Evolutionary conservation across 2,113 vertebrate genomes (phyloP), one percentile per base, ranked within the genome.

Genomic region (Eira barbara): DNA sequence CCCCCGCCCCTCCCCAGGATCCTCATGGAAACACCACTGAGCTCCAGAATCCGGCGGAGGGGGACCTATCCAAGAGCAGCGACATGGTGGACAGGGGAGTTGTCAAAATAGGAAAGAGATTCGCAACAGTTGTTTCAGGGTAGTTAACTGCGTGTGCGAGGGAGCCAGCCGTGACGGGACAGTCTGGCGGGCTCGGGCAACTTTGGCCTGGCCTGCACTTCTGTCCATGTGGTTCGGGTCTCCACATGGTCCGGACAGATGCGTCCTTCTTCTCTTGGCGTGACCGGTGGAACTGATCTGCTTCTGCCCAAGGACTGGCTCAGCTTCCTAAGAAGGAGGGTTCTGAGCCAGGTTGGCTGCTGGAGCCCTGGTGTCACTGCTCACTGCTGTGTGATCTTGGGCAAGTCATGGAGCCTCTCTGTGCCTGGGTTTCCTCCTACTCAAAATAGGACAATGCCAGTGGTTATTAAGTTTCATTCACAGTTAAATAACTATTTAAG

Each of bases 111-210:
- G 69, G 45, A 95, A 80, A 81, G 8, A 3, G 45, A 63, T 80
- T 65, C 6, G 7, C 18, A 0, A 31, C 6, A 79, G 55, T 2
- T 20, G 59, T 67, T 91, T 78, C 3, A 1, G 82, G 49, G 39
- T 18, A 34, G 42, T 45, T 45, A 78, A 9, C 36, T 0, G 6
- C 0, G 0, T 3, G 27, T 6, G 42, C 0, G 0, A 57, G 34
- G 87, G 36, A 67, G 82, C 5, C 49, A 18, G 17, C 55, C 79
- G 0, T 3, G 59, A 61, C 0, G 0, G 6, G 21, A 18, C 12
- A 0, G 55, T 11, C 39, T 52, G 49, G 39, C 42, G 27, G 81
- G 49, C 55, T 79, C 14, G 59, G 95, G 67, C 81, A 6, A 14
- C 55, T 14, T 4, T 10, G 49, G 25, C 49, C 10, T 29, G 10